phyloP scores from a whole-genome alignment of 2,113 vertebrate species.

The Sebastes fasciatus region DNA sequence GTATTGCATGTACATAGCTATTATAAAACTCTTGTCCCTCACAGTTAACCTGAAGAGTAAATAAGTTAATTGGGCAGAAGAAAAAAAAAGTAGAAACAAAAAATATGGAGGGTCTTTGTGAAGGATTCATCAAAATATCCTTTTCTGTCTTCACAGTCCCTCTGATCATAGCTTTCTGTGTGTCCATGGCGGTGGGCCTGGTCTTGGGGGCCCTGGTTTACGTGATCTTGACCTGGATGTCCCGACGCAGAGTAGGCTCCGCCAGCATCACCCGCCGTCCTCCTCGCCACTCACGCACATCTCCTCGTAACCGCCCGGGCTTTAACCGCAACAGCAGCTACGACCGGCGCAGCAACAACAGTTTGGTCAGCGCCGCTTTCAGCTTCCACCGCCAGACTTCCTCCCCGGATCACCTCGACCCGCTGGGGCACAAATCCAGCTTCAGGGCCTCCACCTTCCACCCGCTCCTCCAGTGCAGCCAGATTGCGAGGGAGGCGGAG shows the following conservation, averaged over 20 bases:
- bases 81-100: background rate
- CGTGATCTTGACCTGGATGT: conserved; percentile 89
- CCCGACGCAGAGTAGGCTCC: conserved; percentile 89
- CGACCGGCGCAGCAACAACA: conserved; percentile 95
- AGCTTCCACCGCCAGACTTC: conserved; percentile 92
- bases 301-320: conserved; percentile 82
- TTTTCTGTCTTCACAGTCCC: conserved; percentile 83
- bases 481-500: conserved; percentile 90
- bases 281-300: conserved; percentile 79
- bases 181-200: conserved; percentile 92
- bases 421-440: conserved; percentile 91
- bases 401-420: conserved; percentile 89
- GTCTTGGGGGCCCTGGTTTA: conserved; percentile 92
- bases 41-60: background rate
- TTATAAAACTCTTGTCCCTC: background rate
- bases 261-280: conserved; percentile 92
- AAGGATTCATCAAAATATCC: conserved; percentile 12
- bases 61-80: background rate
- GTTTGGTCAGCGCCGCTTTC: conserved; percentile 90
- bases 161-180: conserved; percentile 92
- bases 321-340: conserved; percentile 93
- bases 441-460: conserved; percentile 97
- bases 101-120: background rate
- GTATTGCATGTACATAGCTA: background rate
- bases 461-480: conserved; percentile 92